Base-by-base conservation (phyloP, 2,113 vertebrate species). In the Colistium nudipinnis region DNA sequence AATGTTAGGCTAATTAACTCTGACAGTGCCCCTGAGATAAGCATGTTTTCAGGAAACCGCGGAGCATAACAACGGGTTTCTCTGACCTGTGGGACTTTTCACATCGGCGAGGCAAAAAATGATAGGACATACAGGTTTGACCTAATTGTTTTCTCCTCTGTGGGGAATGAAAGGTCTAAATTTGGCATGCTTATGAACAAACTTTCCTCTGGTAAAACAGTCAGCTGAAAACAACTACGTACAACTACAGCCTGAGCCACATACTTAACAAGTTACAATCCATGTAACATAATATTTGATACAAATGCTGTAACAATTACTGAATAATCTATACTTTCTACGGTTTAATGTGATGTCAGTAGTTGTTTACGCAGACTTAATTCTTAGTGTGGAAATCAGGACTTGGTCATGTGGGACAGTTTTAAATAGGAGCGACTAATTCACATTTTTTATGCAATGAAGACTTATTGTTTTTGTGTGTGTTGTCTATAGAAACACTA, bases 1-100 rank as follows among this genome's bases (percentile, higher is more conserved):
- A 73, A 43, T 28, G 22, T 68, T 82, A 78, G 48, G 70, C 61
- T 82, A 84, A 85, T 82, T 76, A 48, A 77, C 39, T 68, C 63
- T 80, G 83, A 86, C 86, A 84, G 67, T 62, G 67, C 48, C 73
- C 79, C 22, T 47, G 7, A 75, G 74, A 76, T n/a, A 76, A 84
- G 81, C 76, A 70, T 70, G 38, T 65, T 43, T 51, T 3, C 17
- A 80, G 83, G 67, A 80, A 73, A 70, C 43, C 35, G 17, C 41
- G 33, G 35, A 70, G 45, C 36, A 57, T 8, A 52, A 74, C 22
- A 39, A 45, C 6, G 27, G 48, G 56, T 64, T 74, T 69, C 68
- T 76, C 60, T 56, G 43, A 67, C 61, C 39, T n/a, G 33, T 24
- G 20, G 27, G 28, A 82, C 47, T 38, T n/a, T n/a, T n/a, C n/a